Base-by-base conservation (phyloP, 1,140 invertebrate genomes). In the Heliconius congener region DNA sequence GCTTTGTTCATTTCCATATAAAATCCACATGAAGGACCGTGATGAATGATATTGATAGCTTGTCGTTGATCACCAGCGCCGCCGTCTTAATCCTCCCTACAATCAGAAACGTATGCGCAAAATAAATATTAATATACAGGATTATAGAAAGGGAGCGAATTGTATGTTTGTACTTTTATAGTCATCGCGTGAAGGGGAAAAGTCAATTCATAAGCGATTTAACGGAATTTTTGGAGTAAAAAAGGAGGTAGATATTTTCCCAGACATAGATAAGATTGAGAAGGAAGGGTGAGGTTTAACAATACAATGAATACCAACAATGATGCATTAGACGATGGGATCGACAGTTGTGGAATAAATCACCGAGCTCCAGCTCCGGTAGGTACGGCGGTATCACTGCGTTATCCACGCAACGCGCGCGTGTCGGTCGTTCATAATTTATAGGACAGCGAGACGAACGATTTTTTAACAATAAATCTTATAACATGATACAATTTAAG, bases 281-380 rank as follows among this genome's bases (percentile, higher is more conserved):
- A 70, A 74, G 72, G 72, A 70, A 77, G 79, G 76, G 75, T 78
- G 80, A 75, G 50, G 50, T 60, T 66, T 83, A 86, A 87, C 86
- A 89, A 87, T 86, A 82, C 83, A 83, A 84, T 78, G 79, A 78
- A 73, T 82, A 78, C 82, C 76, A 77, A 84, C 82, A 86, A 89
- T 89, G 88, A 89, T 86, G 83, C 86, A 89, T 89, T 82, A 79
- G 76, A 39, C 71, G 87, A 87, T 85, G 82, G 83, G 79, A 87
- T 89, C 86, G 82, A 78, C 81, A 78, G 80, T 75, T 78, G 71
- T 76, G 82, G 82, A 79, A 90, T 90, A 90, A 90, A 90, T 90
- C 88, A 90, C 84, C 57, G 9, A 70, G 42, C 52, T 79, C 75
- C 66, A 83, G 83, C 60, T 66, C 60, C 60, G 9, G n/a, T 23